Base-by-base conservation (phyloP, 2,113 vertebrate species). In the Lagenorhynchus albirostris region DNA sequence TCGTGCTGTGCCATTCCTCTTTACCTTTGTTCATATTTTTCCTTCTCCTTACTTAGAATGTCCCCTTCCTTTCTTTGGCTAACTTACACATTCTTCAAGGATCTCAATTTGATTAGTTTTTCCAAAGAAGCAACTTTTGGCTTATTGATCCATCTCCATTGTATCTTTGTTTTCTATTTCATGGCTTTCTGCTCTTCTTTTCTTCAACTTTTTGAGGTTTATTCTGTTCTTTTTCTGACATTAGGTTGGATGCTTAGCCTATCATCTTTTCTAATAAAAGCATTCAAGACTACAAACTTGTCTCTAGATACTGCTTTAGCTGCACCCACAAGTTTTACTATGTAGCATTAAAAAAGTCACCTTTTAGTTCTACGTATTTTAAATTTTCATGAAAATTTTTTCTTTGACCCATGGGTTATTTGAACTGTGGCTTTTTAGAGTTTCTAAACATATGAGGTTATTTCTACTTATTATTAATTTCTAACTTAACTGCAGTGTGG, bases 401-500 rank as follows among this genome's bases (percentile, higher is more conserved):
- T 88, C 20, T 81, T 55, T 81, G n/a, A 53, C 7, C 15, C 31
- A 70, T 26, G 41, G 21, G 23, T 92, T 89, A 89, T 63, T 89
- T 94, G 53, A 47, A 50, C 80, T 74, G 23, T 87, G 21, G 31
- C 38, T 74, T 92, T 88, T 44, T 76, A 90, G 67, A 67, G 25
- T 84, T 79, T 94, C 65, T 74, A 85, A 89, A 84, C 20, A 62
- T 10, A 55, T n/a, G 47, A 63, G 18, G 7, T 76, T 89, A 47
- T 89, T 82, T 92, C 33, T 63, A 17, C 13, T 93, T 85, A 44
- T 63, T 92, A 47, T 38, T 81, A 71, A 97, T 89, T 97, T 89
- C 68, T 95, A 86, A 62, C 23, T 94, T 62, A 93, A 60, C 79
- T 65, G 8, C 14, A 71, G 60, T 76, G 11, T 81, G 26, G 1